Base-by-base conservation (phyloP, 2,888 invertebrate genomes). In the Cryptophagus acutangulus region DNA sequence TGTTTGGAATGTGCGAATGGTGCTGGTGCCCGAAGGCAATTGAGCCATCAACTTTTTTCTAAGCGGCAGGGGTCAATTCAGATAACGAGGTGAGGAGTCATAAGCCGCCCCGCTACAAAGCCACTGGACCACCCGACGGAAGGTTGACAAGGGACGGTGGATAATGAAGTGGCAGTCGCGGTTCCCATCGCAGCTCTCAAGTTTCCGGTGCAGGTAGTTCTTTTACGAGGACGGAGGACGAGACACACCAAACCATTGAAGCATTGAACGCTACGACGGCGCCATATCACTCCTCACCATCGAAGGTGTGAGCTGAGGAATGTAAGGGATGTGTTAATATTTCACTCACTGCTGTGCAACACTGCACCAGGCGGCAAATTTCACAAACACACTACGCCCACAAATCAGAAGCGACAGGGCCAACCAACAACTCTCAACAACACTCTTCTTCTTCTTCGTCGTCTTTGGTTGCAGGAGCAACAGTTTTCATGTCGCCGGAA, bases 221-320 rank as follows among this genome's bases (percentile, higher is more conserved):
- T n/a, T n/a, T n/a, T n/a, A 26, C 3, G 26, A 26, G n/a, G 26
- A 26, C 12, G 26, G 20, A 6, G 12, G 26, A 26, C 12, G 26
- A 26, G 12, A 26, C n/a, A n/a, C n/a, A 20, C 12, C n/a, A 12
- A 26, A 4, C n/a, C 9, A 20, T 20, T 5, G 5, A 20, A 6
- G 20, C 12, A 26, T 26, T n/a, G n/a, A n/a, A n/a, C n/a, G n/a
- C n/a, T n/a, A n/a, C 31, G 4, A 8, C 62, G 61, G 59, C 62
- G 62, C 62, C 63, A 51, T 65, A 66, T 66, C 65, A 59, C 57
- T 63, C 59, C 55, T 59, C 63, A 62, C 60, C 60, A 64, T 65
- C 65, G 58, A 37, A 63, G 64, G 62, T 63, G 63, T 31, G 31
- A 12, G 15, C 14, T 31, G 31, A 57, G 62, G 65, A 65, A 66